phyloP scores from a whole-genome alignment of 2,113 vertebrate genomes.

The Lycocorax pyrrhopterus region DNA sequence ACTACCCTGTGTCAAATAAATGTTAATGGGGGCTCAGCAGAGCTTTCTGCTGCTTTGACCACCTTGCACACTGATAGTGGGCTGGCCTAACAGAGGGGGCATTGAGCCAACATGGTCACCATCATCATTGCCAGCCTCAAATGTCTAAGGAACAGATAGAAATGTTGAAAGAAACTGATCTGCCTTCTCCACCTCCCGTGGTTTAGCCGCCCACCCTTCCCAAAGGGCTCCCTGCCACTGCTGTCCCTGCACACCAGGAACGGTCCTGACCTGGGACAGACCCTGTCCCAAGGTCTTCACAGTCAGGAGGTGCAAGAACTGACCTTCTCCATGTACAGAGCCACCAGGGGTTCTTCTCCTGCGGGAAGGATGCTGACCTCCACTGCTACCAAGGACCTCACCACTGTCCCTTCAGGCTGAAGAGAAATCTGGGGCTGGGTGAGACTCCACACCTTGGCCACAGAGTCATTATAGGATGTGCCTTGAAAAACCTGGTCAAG shows the following conservation, averaged over 20 bases:
- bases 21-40: background rate
- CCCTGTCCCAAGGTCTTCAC: background rate
- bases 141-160: background rate
- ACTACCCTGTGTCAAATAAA: background rate
- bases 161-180: background rate
- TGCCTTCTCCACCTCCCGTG: background rate
- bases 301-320: background rate
- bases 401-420: constrained; percentile 50
- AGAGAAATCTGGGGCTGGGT: constrained; percentile 63
- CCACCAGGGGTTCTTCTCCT: background rate
- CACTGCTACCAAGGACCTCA: constrained; percentile 57
- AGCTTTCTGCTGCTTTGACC: background rate
- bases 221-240: background rate
- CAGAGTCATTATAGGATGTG: constrained; percentile 40
- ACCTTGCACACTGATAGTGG: background rate
- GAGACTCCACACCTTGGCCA: constrained; percentile 74
- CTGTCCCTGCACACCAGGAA: background rate
- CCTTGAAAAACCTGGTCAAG: constrained; percentile 58
- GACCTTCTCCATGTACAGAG: constrained; percentile 77
- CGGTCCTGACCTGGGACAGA: background rate
- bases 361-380: constrained; percentile 41
- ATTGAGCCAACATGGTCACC: background rate
- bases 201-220: background rate
- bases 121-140: background rate
- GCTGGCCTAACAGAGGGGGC: background rate